These are phyloP conservation scores for Agrotis clavis DNA, from an alignment of 2,888 invertebrate genomes.

Conservation along the genomic window DNA sequence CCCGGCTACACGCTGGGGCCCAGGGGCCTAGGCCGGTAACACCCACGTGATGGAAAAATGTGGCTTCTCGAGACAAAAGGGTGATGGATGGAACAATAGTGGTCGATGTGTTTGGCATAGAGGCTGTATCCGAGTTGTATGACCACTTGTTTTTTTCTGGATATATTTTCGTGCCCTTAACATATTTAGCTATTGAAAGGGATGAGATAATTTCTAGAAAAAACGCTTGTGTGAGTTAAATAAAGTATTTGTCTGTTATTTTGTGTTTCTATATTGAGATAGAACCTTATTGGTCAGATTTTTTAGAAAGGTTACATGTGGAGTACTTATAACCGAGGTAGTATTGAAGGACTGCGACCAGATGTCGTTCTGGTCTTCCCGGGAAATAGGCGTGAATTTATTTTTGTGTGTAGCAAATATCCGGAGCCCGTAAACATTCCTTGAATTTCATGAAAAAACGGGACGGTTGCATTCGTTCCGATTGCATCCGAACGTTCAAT, in stretches of 20 bases:
- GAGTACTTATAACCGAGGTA: too few relatives aligned
- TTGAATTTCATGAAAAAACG: too few relatives aligned
- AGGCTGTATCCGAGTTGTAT: constrained; percentile 1
- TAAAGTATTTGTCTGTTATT: background rate
- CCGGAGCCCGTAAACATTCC: too few relatives aligned
- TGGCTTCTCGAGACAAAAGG: constrained; percentile 38
- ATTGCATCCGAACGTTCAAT: too few relatives aligned
- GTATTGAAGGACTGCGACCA: too few relatives aligned
- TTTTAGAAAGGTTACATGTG: too few relatives aligned
- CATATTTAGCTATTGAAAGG: constrained; percentile 5
- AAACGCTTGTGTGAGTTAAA: background rate
- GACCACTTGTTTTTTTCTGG: background rate
- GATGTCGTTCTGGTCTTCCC: too few relatives aligned
- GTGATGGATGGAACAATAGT: constrained; percentile 33
- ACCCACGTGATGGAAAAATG: constrained; percentile 48
- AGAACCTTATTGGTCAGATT: too few relatives aligned
- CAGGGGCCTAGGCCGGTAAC: constrained; percentile 12
- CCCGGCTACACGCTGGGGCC: constrained; percentile 21
- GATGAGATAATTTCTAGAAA: background rate
- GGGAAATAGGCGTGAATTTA: too few relatives aligned
- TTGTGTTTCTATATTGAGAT: background rate
- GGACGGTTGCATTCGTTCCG: too few relatives aligned
- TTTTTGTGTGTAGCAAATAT: too few relatives aligned
- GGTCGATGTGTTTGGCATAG: constrained; percentile 16
- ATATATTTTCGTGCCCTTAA: background rate